phyloP scores from a whole-genome alignment of 2,888 invertebrate genomes.

The Himalopsyche tibetana region DNA sequence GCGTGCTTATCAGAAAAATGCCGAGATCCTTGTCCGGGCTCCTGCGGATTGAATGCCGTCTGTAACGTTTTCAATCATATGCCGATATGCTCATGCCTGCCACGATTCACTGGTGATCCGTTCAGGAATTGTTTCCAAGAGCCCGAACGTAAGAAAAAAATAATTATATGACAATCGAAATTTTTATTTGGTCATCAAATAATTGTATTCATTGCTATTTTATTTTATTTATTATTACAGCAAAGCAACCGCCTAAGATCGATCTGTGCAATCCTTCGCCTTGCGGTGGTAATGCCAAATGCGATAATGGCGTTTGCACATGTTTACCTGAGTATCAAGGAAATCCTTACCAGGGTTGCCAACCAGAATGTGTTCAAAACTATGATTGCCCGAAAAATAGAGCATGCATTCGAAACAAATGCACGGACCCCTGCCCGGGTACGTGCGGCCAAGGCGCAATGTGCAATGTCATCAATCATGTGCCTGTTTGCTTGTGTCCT shows the following conservation, averaged over 20 bases:
- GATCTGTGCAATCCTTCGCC: conserved; percentile 82
- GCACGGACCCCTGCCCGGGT: conserved; percentile 85
- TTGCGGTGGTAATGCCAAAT: conserved; percentile 81
- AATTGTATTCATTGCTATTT: neutral
- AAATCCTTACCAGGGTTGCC: conserved; percentile 82
- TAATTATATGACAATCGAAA: neutral
- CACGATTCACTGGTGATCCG: conserved; percentile 82
- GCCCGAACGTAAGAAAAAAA: conserved; percentile 66
- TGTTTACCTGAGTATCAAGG: conserved; percentile 81
- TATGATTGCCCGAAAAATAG: conserved; percentile 84
- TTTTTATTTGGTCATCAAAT: conserved; percentile 51
- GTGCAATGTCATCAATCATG: conserved; percentile 86
- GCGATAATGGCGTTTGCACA: conserved; percentile 79
- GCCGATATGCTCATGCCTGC: conserved; percentile 84
- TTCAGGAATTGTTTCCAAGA: conserved; percentile 78
- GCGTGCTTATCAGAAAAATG: conserved; percentile 83
- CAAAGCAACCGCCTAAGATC: conserved; percentile 66
- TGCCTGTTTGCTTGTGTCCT: conserved; percentile 86
- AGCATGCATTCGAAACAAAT: conserved; percentile 85
- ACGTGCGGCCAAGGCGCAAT: conserved; percentile 84
- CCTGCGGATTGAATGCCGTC: conserved; percentile 84
- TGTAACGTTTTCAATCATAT: conserved; percentile 86
- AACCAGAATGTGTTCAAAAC: conserved; percentile 86
- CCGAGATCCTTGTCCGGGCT: conserved; percentile 80
- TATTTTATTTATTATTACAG: conserved; percentile 52